Percentiles rank a stretch among this genome's conserved stretches.
These are phyloP conservation scores for Rhodophaea formosa DNA, from an alignment of 2,888 invertebrate species.

Conservation along the genomic window DNA sequence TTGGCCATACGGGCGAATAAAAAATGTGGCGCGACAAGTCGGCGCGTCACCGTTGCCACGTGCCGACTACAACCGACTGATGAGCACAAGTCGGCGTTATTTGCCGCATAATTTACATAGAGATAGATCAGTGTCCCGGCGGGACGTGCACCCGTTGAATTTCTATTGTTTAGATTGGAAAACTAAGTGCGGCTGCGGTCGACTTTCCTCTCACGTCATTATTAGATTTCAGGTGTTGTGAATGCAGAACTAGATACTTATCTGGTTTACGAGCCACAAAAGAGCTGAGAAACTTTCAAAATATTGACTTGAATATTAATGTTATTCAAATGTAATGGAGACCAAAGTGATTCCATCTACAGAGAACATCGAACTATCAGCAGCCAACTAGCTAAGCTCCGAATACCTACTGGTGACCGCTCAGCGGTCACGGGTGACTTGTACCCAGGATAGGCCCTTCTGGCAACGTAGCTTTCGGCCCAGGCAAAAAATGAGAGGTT, in stretches of 20 bases:
- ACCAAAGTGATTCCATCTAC: no score
- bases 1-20: constrained; percentile 36
- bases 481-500: no score
- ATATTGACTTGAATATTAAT: background rate
- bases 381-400: no score
- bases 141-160: constrained; percentile 78
- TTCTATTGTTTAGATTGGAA: constrained; percentile 82
- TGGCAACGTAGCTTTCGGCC: no score
- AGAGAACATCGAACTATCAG: no score
- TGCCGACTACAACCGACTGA: constrained; percentile 61
- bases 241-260: constrained; percentile 29
- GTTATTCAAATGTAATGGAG: background rate
- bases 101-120: constrained; percentile 80
- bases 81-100: constrained; percentile 72
- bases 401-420: no score
- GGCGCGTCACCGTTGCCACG: constrained; percentile 41
- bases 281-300: background rate
- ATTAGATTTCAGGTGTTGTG: constrained; percentile 60
- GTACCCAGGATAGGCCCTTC: no score
- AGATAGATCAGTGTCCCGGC: constrained; percentile 74
- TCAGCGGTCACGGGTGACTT: no score
- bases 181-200: constrained; percentile 72
- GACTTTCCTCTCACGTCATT: constrained; percentile 73
- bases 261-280: background rate
- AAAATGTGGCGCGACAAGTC: constrained; percentile 38